Base-by-base conservation (phyloP, 2,888 invertebrate genomes). In the Tiphia femorata region DNA sequence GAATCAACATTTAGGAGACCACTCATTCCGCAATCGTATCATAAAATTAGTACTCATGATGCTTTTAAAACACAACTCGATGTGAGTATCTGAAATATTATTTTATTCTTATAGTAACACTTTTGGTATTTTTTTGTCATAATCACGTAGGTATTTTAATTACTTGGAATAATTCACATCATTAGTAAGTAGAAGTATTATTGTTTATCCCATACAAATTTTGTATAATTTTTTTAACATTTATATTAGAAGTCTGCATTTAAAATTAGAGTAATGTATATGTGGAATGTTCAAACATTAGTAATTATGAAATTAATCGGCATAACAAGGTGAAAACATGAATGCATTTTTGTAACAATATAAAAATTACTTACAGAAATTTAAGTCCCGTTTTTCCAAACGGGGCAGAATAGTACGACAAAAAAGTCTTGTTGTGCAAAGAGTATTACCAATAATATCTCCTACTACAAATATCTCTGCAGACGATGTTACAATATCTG, bases 361-460 rank as follows among this genome's bases (percentile, higher is more conserved):
- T 6, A 27, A 16, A 23, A 10, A 6, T n/a, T n/a, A 12, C 59
- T 35, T 49, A n/a, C 58, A 85, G 85, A 84, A 84, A 76, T 84
- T 85, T 50, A 81, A 82, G 53, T 84, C 84, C 10, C 82, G 84
- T 12, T 86, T 84, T 67, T 83, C 82, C 55, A 84, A 84, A 69
- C 70, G 81, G 51, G 81, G 85, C 14, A 80, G 84, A 35, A 80
- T 79, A 2, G 77, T 84, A 2, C 74, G 82, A 7, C 82, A 86
- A 30, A 87, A 88, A 69, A 90, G 89, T 74, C 89, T 93, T 3
- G 89, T 94, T 1, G 92, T 94, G 16, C 93, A 93, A 82, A 85
- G 94, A 4, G 87, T 91, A 74, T 84, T 93, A 68, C 91, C 92
- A 14, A 80, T 91, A 37, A 86, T 92, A 70, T 90, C 92, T 0